Evolutionary conservation across 1,140 invertebrate genomes (phyloP), one percentile per base, ranked within the genome.

Genomic region (Galleria mellonella): DNA sequence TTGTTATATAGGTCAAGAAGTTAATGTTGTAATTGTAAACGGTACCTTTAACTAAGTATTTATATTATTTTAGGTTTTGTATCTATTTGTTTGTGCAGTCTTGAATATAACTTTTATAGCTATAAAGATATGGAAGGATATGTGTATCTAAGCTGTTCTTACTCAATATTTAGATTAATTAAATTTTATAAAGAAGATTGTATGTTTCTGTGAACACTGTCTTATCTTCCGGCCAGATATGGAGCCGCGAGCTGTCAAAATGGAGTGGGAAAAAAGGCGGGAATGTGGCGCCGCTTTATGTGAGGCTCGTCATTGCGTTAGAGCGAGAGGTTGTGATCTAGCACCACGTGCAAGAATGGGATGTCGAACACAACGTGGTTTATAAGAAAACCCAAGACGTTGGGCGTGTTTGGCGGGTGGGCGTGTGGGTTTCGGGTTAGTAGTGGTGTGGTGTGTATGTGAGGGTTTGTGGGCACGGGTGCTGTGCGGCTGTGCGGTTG

Each of bases 321-420:
- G 64, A 75, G 47, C 44, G 78, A 71, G 74, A 75, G 49, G 36
- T 41, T 12, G 32, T 38, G 44, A 36, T 50, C 51, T 40, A 14
- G 29, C 13, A 15, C 29, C 37, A 12, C 29, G 39, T 9, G 67
- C 42, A 38, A 61, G 67, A 84, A 49, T 40, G 65, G 63, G 81
- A 84, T 55, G 55, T 55, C 52, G 63, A 74, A 81, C 68, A 65
- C 76, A 77, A 74, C 76, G 81, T 72, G 78, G 81, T 83, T 84
- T 84, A 84, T 84, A 84, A 84, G 81, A 85, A 83, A 85, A 85
- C 82, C 78, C 73, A 85, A 85, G 82, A 85, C 77, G 82, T 74
- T 83, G 82, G 82, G 82, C 82, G 82, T 85, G 82, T 83, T 83
- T 82, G 76, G 77, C 71, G 77, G 78, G 71, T 83, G 82, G 82